A percentile compares a stretch with the other conserved stretches of the same genome.
Conservation (phyloP, 2,113 vertebrate species). For the Calyptomena viridis region DNA sequence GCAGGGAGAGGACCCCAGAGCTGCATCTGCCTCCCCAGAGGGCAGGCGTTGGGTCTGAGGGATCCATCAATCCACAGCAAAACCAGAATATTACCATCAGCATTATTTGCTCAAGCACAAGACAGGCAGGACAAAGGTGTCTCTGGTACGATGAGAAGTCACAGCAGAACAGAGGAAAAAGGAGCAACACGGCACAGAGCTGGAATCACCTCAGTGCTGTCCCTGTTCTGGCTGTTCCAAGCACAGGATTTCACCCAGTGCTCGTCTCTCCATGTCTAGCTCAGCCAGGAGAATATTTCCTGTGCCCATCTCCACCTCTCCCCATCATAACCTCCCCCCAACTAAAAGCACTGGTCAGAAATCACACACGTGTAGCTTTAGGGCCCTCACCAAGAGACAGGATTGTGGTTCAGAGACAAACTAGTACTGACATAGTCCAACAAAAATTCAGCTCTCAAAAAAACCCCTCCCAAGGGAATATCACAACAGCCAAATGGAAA, state of each 20-base stretch:
- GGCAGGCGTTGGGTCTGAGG: background rate
- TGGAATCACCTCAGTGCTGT: background rate
- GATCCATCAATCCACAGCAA: background rate
- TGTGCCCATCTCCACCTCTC: rapidly evolving
- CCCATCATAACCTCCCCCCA: background rate
- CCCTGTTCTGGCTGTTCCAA: rapidly evolving
- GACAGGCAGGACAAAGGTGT: background rate
- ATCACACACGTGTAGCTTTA: rapidly evolving
- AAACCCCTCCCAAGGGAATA: background rate
- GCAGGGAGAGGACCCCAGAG: background rate
- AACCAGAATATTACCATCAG: rapidly evolving
- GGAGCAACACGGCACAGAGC: background rate
- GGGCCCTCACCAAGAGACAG: too few relatives aligned
- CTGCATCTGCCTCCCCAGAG: background rate
- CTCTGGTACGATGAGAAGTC: background rate
- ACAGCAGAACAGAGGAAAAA: background rate
- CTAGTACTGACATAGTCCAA: background rate
- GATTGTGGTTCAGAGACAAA: background rate
- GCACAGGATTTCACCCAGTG: background rate
- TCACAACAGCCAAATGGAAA: background rate
- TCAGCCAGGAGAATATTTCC: background rate
- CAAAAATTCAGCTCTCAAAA: background rate
- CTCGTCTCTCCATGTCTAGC: rapidly evolving
- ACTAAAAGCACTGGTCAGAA: rapidly evolving
- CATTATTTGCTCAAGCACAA: rapidly evolving